phyloP scores from a whole-genome alignment of 2,113 vertebrate species.

The Anarhynchus alexandrinus region DNA sequence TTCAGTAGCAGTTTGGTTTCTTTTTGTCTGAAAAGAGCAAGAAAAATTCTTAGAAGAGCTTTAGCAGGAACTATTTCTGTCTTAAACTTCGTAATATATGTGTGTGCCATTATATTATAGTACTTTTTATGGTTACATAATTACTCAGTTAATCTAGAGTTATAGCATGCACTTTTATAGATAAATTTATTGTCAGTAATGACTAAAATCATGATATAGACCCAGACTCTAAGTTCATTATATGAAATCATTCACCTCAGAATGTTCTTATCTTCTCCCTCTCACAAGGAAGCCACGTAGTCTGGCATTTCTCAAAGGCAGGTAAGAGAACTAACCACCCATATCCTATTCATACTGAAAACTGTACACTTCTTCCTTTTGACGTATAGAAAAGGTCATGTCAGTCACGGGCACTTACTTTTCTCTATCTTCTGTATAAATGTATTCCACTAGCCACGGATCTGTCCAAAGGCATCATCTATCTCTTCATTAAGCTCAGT shows the following conservation, averaged over 20 bases:
- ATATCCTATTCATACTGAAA: background rate
- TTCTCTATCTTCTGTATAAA: background rate
- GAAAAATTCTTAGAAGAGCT: background rate
- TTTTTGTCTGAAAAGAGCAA: background rate
- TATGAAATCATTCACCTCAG: background rate
- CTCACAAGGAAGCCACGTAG: background rate
- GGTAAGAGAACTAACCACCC: background rate
- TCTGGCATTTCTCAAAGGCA: background rate
- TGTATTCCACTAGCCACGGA: background rate
- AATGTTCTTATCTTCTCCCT: background rate
- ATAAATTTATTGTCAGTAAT: background rate
- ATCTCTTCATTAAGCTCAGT: background rate
- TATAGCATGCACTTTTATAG: background rate
- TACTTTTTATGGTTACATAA: background rate
- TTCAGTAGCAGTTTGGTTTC: background rate
- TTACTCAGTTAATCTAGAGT: background rate
- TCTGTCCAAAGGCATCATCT: background rate
- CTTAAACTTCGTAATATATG: background rate
- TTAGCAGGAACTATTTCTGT: background rate
- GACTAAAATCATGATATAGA: background rate
- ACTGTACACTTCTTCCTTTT: background rate
- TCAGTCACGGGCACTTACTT: background rate
- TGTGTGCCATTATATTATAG: background rate
- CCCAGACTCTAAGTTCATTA: background rate
- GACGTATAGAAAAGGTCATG: background rate